Evolutionary conservation across 2,888 invertebrate genomes (phyloP).

Genomic region (Acrobasis suavella): DNA sequence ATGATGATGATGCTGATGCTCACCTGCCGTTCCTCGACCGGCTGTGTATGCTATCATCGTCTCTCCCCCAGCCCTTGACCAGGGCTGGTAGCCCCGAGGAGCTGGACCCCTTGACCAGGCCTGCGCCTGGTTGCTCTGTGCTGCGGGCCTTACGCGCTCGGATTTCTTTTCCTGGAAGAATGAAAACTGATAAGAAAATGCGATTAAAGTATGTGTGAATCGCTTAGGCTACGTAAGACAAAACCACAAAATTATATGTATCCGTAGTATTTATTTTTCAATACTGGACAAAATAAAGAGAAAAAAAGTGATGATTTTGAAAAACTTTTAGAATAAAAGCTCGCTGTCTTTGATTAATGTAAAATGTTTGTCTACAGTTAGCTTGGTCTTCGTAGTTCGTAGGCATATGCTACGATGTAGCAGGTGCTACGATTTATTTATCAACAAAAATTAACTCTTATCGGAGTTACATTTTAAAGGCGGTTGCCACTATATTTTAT

Average conservation of each 20-base stretch:
- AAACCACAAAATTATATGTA: no score
- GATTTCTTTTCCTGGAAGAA: conserved; percentile 56
- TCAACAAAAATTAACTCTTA: not conserved
- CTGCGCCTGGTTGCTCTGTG: conserved; percentile 64
- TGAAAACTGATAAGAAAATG: no score
- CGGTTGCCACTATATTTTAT: no score
- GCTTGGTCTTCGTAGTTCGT: not conserved
- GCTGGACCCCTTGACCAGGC: conserved; percentile 56
- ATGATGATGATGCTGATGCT: no score
- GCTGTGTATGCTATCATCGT: conserved; percentile 63
- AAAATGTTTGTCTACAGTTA: not conserved
- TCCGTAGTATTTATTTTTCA: no score
- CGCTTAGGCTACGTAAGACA: no score
- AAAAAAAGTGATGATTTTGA: no score
- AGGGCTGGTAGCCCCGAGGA: conserved; percentile 62
- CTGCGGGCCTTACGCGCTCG: conserved; percentile 65
- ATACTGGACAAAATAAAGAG: no score
- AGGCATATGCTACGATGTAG: not conserved
- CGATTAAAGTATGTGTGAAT: no score
- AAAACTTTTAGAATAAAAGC: no score
- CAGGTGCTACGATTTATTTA: not conserved
- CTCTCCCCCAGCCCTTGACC: conserved; percentile 55
- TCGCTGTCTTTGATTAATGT: not conserved
- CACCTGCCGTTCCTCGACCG: conserved; percentile 71
- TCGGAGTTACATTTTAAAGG: no score